Conservation (phyloP, 2,888 invertebrate genomes). For the Galeruca laticollis region DNA sequence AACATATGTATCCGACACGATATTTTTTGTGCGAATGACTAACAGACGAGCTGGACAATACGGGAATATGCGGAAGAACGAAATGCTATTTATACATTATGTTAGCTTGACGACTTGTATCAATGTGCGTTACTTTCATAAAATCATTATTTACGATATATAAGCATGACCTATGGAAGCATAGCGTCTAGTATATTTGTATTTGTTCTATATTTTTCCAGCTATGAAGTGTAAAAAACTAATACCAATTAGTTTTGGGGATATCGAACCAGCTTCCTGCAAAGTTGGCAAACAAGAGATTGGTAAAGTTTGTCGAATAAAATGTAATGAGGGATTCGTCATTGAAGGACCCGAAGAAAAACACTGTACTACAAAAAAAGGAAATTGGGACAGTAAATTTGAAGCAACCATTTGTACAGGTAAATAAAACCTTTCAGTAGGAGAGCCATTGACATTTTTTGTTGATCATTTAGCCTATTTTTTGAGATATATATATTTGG, state of each 20-base stretch:
- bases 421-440: constrained; percentile 42
- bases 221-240: constrained; percentile 64
- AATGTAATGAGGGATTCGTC: constrained; percentile 73
- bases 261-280: constrained; percentile 70
- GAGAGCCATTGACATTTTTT: too few species aligned
- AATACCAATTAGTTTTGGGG: constrained; percentile 69
- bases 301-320: constrained; percentile 71
- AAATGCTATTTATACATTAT: too few species aligned
- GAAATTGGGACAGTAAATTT: constrained; percentile 69
- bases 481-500: too few species aligned
- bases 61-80: too few species aligned
- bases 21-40: too few species aligned
- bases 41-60: too few species aligned
- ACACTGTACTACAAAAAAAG: constrained; percentile 70
- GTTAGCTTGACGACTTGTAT: too few species aligned
- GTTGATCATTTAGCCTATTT: too few species aligned
- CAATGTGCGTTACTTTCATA: too few species aligned
- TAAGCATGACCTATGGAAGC: too few species aligned
- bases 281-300: constrained; percentile 70
- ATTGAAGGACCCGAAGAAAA: constrained; percentile 70
- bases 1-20: too few species aligned
- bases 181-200: not conserved
- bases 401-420: constrained; percentile 58
- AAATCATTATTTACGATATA: too few species aligned
- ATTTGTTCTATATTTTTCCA: constrained; percentile 45